phyloP scores from a whole-genome alignment of 2,113 vertebrate genomes.

The Cromileptes altivelis region DNA sequence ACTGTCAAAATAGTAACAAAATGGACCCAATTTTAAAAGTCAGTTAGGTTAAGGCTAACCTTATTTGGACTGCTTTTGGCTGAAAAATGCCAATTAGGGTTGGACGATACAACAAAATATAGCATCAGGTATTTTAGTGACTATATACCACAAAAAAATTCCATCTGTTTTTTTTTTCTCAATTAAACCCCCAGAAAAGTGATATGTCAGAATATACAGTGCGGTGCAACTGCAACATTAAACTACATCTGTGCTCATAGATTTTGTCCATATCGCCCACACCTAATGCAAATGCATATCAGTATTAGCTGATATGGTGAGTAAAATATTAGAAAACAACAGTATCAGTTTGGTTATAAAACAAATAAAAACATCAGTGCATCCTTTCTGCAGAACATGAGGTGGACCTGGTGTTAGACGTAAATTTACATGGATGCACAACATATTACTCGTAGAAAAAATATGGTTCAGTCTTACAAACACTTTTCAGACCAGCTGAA shows the following conservation, averaged over 20 bases:
- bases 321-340: conserved; percentile 10
- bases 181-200: background rate
- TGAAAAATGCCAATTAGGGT: background rate
- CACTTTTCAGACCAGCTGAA: conserved; percentile 80
- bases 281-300: background rate
- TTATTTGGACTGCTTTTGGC: background rate
- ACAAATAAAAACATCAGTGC: conserved; percentile 34
- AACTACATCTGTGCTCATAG: background rate
- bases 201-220: background rate
- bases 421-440: conserved; percentile 56
- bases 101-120: conserved; percentile 13
- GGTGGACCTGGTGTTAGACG: conserved; percentile 77
- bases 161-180: background rate
- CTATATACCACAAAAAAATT: conserved; percentile 1
- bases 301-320: background rate
- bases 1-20: background rate
- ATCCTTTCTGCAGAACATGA: conserved; percentile 66
- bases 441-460: conserved; percentile 8
- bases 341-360: background rate
- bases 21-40: background rate
- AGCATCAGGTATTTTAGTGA: background rate
- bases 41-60: background rate
- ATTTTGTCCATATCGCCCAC: background rate
- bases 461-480: conserved; percentile 22
- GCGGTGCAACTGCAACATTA: background rate